Percentiles rank a stretch among this genome's conserved stretches.
phyloP scores from a whole-genome alignment of 2,113 vertebrate genomes.

The Strigops habroptila region DNA sequence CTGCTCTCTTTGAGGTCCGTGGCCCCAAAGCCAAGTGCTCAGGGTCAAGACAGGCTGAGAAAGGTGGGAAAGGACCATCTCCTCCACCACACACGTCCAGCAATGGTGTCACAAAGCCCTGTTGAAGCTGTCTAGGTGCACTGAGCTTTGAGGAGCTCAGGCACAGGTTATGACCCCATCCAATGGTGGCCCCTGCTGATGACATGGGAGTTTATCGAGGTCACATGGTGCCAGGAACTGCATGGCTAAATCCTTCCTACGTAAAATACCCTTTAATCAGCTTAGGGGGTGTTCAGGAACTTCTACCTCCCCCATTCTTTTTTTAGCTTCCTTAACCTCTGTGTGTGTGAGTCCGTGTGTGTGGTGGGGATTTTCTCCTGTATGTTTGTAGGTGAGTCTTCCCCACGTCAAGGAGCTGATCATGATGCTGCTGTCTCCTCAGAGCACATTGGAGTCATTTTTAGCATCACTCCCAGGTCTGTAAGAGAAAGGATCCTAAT shows the following conservation, averaged over 20 bases:
- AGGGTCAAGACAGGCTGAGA: background rate
- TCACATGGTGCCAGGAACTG: slow-evolving; percentile 31
- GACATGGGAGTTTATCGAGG: slow-evolving; percentile 30
- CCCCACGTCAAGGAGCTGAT: background rate
- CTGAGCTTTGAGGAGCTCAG: background rate
- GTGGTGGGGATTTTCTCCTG: background rate
- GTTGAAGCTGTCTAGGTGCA: background rate
- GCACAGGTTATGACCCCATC: background rate
- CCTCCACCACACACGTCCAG: background rate
- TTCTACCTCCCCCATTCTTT: slow-evolving; percentile 11
- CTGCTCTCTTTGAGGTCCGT: background rate
- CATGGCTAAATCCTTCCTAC: slow-evolving; percentile 57
- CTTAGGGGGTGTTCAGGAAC: slow-evolving; percentile 18
- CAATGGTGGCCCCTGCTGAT: background rate
- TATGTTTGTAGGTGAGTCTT: background rate
- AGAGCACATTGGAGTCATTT: background rate
- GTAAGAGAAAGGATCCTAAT: slow-evolving; percentile 27
- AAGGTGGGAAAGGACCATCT: background rate
- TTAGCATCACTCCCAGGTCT: background rate
- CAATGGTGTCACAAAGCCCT: background rate
- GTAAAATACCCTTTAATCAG: slow-evolving; percentile 67
- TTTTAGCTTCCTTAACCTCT: background rate
- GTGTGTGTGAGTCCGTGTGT: background rate
- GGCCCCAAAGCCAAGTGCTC: background rate
- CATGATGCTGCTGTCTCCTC: accelerated